phyloP scores from a whole-genome alignment of 2,113 vertebrate genomes.

The Paramormyrops kingsleyae region DNA sequence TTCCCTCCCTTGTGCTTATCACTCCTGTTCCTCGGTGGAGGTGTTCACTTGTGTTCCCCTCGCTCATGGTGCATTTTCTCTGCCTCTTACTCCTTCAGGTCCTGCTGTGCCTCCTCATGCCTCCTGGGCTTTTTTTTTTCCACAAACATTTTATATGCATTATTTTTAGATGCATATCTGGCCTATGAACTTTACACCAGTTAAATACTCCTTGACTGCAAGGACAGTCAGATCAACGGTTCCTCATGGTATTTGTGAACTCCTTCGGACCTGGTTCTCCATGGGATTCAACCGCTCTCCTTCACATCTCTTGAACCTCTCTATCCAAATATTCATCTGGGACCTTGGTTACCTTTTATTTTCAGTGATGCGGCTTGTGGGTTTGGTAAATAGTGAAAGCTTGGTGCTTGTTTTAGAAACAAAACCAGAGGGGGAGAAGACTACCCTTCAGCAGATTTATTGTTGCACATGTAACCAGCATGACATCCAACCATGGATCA shows the following conservation, averaged over 20 bases:
- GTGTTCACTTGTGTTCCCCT: not conserved
- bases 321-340: not conserved
- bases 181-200: not conserved
- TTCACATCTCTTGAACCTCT: not conserved
- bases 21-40: too few species aligned
- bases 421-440: not conserved
- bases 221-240: not conserved
- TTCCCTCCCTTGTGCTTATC: not conserved
- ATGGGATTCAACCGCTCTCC: not conserved
- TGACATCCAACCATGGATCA: not conserved
- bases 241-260: not conserved
- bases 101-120: not conserved
- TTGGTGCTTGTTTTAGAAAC: not conserved
- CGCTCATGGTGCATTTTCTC: not conserved
- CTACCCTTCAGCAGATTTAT: not conserved
- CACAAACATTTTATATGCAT: not conserved
- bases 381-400: not conserved
- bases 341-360: not conserved
- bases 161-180: not conserved
- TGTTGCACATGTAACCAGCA: not conserved
- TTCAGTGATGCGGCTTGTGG: not conserved
- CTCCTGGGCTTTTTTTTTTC: not conserved
- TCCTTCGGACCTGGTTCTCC: not conserved
- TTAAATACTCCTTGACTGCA: not conserved
- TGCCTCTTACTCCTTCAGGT: not conserved